Conservation (phyloP, 2,888 invertebrate species). For the Chrysolina americana region DNA sequence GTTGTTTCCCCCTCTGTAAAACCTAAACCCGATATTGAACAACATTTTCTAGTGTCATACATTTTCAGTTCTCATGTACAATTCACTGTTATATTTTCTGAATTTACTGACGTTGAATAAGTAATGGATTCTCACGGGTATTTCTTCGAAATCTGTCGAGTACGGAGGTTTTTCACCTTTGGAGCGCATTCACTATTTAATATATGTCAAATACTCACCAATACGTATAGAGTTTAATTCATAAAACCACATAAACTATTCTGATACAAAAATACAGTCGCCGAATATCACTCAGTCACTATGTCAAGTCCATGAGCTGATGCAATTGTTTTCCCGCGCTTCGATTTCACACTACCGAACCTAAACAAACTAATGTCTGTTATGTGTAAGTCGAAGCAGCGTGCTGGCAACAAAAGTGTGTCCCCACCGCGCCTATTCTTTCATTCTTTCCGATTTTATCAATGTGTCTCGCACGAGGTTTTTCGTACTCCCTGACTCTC, state of each 20-base stretch:
- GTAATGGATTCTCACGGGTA: no score
- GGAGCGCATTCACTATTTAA: background rate
- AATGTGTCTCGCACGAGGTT: conserved; percentile 15
- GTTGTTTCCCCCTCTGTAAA: no score
- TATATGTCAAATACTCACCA: background rate
- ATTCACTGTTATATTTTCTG: no score
- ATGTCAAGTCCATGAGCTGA: conserved; percentile 6
- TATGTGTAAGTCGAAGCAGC: background rate
- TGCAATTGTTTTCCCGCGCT: conserved; percentile 18
- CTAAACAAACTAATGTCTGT: conserved; percentile 8
- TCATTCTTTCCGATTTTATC: conserved; percentile 23
- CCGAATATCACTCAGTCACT: conserved; percentile 15
- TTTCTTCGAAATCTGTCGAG: no score
- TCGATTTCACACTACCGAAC: conserved; percentile 5
- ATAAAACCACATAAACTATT: background rate
- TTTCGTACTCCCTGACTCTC: background rate
- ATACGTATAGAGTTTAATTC: background rate
- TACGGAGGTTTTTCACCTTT: background rate
- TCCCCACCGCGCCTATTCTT: conserved; percentile 2
- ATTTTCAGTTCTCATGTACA: no score
- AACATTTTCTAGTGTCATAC: no score
- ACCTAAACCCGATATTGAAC: no score
- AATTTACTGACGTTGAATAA: no score
- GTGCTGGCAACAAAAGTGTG: conserved; percentile 14
- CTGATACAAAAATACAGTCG: background rate